A percentile compares a stretch with the other conserved stretches of the same genome.
Evolutionary conservation across 2,113 vertebrate species (phyloP).

Genomic region (Cebidichthys violaceus): DNA sequence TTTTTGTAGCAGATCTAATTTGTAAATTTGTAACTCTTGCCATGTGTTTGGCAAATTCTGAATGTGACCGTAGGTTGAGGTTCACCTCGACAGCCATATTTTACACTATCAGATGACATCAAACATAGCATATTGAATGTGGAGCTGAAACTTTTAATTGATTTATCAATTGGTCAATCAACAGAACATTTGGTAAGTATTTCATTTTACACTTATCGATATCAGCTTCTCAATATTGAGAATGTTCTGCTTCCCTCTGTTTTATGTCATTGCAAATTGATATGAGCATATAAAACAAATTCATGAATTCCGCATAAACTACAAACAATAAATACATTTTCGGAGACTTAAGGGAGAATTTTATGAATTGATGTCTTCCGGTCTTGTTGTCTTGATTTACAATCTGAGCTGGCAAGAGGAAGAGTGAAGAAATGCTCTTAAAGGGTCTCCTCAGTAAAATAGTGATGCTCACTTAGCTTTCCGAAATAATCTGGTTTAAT

Average conservation of each 20-base stretch:
- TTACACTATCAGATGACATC: neutral
- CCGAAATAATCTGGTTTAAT: constrained; percentile 45
- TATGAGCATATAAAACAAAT: neutral
- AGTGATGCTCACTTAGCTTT: constrained; percentile 26
- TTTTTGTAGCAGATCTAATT: neutral
- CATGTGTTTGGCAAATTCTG: neutral
- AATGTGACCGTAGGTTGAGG: neutral
- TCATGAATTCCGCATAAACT: neutral
- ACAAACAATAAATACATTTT: neutral
- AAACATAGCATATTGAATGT: neutral
- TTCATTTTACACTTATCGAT: neutral
- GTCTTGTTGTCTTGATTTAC: constrained; percentile 14
- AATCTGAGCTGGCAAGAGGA: neutral
- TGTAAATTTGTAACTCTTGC: neutral
- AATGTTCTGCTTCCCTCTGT: neutral
- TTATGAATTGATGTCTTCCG: neutral
- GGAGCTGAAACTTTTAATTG: neutral
- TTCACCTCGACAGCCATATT: neutral
- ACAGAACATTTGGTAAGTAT: neutral
- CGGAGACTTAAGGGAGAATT: neutral
- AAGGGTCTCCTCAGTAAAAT: constrained; percentile 56
- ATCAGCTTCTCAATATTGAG: neutral
- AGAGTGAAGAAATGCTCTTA: constrained; percentile 33
- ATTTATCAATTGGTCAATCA: neutral
- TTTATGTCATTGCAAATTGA: neutral